Evolutionary conservation across 2,797 vertebrate species (phyloP).

Genomic region (Mionectes olivaceus): DNA sequence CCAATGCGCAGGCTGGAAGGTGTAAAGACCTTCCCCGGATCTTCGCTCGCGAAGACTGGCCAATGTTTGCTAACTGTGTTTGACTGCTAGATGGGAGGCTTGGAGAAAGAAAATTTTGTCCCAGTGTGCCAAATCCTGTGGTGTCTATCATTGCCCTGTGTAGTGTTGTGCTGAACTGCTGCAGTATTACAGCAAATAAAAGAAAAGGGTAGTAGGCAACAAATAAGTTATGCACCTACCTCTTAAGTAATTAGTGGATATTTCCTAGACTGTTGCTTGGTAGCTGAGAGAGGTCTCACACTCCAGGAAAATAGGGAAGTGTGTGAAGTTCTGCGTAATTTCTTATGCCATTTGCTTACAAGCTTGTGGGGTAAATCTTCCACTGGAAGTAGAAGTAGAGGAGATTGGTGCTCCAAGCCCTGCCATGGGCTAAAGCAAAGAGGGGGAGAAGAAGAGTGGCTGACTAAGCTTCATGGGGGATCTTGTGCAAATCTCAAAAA

Average conservation of each 20-base stretch:
- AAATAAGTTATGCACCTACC: not conserved
- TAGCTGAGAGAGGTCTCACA: not conserved
- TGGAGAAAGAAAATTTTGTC: not conserved
- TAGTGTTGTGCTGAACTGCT: not conserved
- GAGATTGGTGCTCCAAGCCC: accelerated
- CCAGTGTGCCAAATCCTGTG: not conserved
- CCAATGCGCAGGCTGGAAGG: too few species aligned
- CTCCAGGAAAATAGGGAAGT: not conserved
- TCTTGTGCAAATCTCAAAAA: not conserved
- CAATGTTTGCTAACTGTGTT: not conserved
- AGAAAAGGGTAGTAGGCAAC: not conserved
- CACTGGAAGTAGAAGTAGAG: not conserved
- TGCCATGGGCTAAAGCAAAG: not conserved
- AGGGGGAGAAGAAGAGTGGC: not conserved
- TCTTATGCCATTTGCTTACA: not conserved
- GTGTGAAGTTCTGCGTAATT: not conserved
- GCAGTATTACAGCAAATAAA: not conserved
- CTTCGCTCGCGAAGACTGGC: too few species aligned
- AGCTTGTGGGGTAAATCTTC: not conserved
- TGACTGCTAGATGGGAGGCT: not conserved
- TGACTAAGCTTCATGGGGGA: not conserved
- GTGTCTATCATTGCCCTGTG: not conserved
- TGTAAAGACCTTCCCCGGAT: too few species aligned
- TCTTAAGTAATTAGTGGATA: constrained; percentile 17
- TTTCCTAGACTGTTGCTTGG: not conserved